Base-by-base conservation (phyloP, 2,113 vertebrate genomes). In the Promerops cafer region DNA sequence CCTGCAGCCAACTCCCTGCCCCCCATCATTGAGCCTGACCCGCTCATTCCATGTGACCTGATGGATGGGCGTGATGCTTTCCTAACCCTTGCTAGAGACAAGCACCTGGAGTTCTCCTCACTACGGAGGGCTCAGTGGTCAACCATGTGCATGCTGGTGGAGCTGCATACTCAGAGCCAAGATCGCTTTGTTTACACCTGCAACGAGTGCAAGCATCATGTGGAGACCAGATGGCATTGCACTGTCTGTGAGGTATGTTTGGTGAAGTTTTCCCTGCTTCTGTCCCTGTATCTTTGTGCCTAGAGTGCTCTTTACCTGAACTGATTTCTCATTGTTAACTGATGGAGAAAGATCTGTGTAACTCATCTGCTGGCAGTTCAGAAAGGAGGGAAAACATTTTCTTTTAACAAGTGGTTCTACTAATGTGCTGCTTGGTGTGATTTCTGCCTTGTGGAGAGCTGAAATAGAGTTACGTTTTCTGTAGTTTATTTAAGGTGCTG, bases 51-150 rank as follows among this genome's bases (percentile, higher is more conserved):
- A 0, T 99, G 99, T 6, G 99, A 99, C 93, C 98, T 99, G 95
- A 99, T 99, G 99, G 99, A 99, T 8, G 99, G 99, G n/a, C 98
- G 99, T 3, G 99, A 99, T 27, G 99, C 99, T 93, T 99, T 99
- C 96, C 98, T 99, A 44, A 99, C 99, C 11, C 97, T 99, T 66
- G 99, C 99, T 16, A 98, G 99, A 93, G 99, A 99, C 97, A 99
- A 99, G 94, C 99, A 99, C 96, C 97, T 99, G 96, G 99, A 99
- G 97, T 99, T 99, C 98, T 99, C 99, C 40, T 99, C 99, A 2
- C 97, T 99, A 16, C 97, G 99, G 61, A 98, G 99, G 91, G 98
- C 99, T 90, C 98, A 98, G 97, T 99, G 99, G 99, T 99, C 99
- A 85, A 99, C 99, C 87, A 99, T 99, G 99, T 99, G 99, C 91